phyloP scores from a whole-genome alignment of 1,140 invertebrate species.

The Halesus radiatus region DNA sequence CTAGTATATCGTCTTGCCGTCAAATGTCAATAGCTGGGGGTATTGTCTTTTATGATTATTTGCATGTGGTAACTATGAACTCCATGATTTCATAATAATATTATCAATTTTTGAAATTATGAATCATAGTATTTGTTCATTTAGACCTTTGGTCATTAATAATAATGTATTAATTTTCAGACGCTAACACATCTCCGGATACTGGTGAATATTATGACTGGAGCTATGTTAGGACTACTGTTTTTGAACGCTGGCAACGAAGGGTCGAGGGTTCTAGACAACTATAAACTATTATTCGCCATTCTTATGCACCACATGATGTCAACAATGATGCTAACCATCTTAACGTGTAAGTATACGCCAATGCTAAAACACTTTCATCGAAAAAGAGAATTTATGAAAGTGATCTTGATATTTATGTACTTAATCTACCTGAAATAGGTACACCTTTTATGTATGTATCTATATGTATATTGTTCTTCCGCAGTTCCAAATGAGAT shows the following conservation, averaged over 20 bases:
- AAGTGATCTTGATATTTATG: no score
- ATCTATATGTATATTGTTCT: conserved; percentile 47
- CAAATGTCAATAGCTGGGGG: no score
- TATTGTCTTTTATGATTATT: no score
- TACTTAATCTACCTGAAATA: no score
- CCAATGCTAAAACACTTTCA: no score
- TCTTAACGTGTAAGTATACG: conserved; percentile 80
- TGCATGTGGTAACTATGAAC: no score
- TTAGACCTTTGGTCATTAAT: no score
- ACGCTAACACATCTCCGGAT: conserved; percentile 91
- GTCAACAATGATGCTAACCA: conserved; percentile 88
- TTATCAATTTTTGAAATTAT: no score
- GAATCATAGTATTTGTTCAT: no score
- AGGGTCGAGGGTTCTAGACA: conserved; percentile 81
- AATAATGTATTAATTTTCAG: conserved; percentile 65
- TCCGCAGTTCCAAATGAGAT: conserved; percentile 93
- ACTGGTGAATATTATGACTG: conserved; percentile 79
- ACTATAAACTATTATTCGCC: conserved; percentile 86
- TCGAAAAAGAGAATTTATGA: no score
- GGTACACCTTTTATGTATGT: neutral
- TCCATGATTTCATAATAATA: no score
- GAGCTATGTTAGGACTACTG: conserved; percentile 80
- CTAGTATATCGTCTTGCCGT: no score
- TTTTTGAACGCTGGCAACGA: conserved; percentile 80
- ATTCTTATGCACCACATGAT: conserved; percentile 88